phyloP scores from a whole-genome alignment of 2,113 vertebrate genomes.

The Climacteris rufus region DNA sequence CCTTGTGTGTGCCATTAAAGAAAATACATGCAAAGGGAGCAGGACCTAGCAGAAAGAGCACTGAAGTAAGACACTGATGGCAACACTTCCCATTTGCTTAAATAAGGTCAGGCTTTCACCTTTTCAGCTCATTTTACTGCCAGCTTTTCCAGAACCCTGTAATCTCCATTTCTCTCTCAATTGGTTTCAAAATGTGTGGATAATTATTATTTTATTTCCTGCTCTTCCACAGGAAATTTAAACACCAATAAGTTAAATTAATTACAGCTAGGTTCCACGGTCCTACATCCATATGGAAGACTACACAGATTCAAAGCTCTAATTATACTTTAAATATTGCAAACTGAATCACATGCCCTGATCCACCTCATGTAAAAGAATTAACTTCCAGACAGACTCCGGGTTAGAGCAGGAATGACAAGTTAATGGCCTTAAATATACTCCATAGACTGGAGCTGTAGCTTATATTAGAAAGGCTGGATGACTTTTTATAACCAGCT shows the following conservation, averaged over 20 bases:
- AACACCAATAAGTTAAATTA: constrained; percentile 9
- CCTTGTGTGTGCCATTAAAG: background rate
- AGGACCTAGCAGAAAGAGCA: background rate
- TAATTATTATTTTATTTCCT: background rate
- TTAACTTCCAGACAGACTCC: constrained; percentile 27
- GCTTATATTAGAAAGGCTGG: background rate
- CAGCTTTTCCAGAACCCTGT: background rate
- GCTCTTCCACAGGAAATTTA: background rate
- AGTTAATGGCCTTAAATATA: constrained; percentile 18
- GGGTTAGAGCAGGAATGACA: background rate
- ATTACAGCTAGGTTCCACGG: constrained; percentile 24
- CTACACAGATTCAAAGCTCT: background rate
- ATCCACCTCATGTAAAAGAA: background rate
- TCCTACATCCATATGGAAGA: background rate
- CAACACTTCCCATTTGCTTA: background rate
- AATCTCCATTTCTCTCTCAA: background rate
- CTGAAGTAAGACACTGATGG: background rate
- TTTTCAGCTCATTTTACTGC: constrained; percentile 5
- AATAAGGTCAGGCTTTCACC: background rate
- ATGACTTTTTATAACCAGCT: background rate
- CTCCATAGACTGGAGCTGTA: background rate
- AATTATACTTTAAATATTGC: background rate
- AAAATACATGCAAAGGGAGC: background rate
- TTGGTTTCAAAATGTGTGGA: background rate
- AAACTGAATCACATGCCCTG: constrained; percentile 2